Base-by-base conservation (phyloP, 2,113 vertebrate genomes). In the Semicossyphus pulcher region DNA sequence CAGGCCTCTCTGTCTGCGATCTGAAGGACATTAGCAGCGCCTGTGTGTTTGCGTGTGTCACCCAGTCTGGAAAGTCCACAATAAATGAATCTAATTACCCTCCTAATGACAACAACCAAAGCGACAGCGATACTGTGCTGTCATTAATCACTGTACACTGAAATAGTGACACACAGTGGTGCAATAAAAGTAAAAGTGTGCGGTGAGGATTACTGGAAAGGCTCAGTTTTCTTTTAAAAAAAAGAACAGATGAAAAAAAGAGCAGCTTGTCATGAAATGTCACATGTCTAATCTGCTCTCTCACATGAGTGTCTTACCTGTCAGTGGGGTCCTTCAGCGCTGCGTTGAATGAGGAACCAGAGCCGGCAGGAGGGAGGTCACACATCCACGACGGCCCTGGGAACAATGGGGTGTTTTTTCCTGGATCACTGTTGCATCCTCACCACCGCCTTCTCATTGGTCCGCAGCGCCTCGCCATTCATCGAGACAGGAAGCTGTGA, bases 351-450 rank as follows among this genome's bases (percentile, higher is more conserved):
- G 37, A 77, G 67, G 41, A 44, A 59, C 10, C 37, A 20, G 39
- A 72, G 77, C 59, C 47, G 54, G 39, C 65, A 15, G 58, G 56
- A 76, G 73, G 65, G 76, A 81, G 84, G 85, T 91, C 81, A 69
- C 75, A 75, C 86, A 89, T 78, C 76, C 89, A 45, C 56, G 29
- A 68, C 66, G 76, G 87, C 81, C 72, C 68, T 2, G 58, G 86
- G 72, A 92, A 94, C 92, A 94, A 93, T 92, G 87, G 88, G 47
- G 54, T 92, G 77, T 90, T 92, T 92, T 92, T 93, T 92, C 92
- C 92, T 91, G 90, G 88, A 91, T 92, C 89, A 92, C 90, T 76
- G 85, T 88, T 91, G 90, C 91, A 91, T 92, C 92, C 90, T 89
- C 75, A 72, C 20, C 25, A 5, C 70, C 61, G 70, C 51, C 63